Evolutionary conservation across 2,113 vertebrate genomes (phyloP), one percentile per base, ranked within the genome.

Genomic region (Trinectes maculatus): DNA sequence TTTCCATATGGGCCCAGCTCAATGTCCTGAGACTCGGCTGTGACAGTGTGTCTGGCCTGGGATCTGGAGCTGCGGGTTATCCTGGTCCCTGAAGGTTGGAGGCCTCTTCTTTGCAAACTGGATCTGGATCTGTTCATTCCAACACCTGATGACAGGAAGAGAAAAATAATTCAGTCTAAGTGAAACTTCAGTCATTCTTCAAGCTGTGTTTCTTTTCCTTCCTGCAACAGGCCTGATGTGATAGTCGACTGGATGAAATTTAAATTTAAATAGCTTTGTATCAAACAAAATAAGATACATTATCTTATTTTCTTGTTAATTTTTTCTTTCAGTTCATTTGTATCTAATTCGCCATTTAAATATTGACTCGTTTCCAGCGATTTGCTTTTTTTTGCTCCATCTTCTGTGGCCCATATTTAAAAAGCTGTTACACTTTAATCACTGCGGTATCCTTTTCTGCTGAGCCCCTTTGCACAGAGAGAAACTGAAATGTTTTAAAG

Each of bases 401-500:
- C 82, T 82, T 89, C 89, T 88, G 87, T 90, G 84, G 91, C 90
- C 91, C 89, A 90, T 91, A 93, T 94, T 96, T 95, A 93, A 95
- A 96, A 96, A 94, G 90, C 93, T 87, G 92, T 95, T 94, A 93
- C 90, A 93, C 90, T 92, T 92, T 93, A 94, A 94, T 93, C 89
- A 95, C 91, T 77, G 81, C 55, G 63, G 73, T 80, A 87, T 74
- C 91, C 87, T 92, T 83, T 93, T 94, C 92, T 93, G 80, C 76
- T 31, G 0, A 2, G 22, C 54, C n/a, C 3, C 2, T 80, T 91
- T 83, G 64, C 87, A 86, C 79, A 77, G 84, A 89, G 89, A 93
- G 94, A 94, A 91, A 93, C 91, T 82, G 85, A 94, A 91, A 93
- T 92, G 94, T 94, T 95, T 95, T 94, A 92, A 96, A 95, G 93